phyloP scores from a whole-genome alignment of 2,888 invertebrate species.

The Melinaea menophilus region DNA sequence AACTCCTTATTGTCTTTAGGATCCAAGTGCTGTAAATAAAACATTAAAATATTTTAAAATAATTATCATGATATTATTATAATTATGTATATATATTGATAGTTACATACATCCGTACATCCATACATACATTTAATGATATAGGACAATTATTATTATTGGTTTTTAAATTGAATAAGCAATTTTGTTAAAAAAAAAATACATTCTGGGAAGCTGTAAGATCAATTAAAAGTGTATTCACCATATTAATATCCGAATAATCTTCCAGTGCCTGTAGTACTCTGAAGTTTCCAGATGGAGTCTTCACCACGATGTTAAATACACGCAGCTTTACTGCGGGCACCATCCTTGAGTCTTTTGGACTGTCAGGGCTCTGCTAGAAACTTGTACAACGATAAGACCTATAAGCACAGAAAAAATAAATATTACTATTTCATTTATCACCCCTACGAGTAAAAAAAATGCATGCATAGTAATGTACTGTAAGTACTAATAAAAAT shows the following conservation, averaged over 20 bases:
- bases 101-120: too few relatives aligned
- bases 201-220: too few relatives aligned
- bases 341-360: not conserved
- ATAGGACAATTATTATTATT: too few relatives aligned
- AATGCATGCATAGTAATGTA: too few relatives aligned
- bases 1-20: conserved; percentile 4
- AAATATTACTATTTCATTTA: too few relatives aligned
- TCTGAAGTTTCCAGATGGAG: conserved; percentile 4
- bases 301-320: conserved; percentile 1
- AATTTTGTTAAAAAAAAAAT: not conserved
- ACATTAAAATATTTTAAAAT: not conserved
- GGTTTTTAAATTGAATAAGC: not conserved
- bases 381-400: not conserved
- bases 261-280: conserved; percentile 1
- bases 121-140: too few relatives aligned
- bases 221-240: not conserved
- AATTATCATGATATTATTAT: not conserved
- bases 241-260: not conserved
- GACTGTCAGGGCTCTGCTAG: not conserved
- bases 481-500: too few relatives aligned
- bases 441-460: too few relatives aligned
- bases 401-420: not conserved
- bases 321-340: not conserved
- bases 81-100: not conserved
- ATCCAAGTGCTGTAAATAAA: conserved; percentile 1